Evolutionary conservation across 2,113 vertebrate genomes (phyloP).

Genomic region (Amazona vittata): DNA sequence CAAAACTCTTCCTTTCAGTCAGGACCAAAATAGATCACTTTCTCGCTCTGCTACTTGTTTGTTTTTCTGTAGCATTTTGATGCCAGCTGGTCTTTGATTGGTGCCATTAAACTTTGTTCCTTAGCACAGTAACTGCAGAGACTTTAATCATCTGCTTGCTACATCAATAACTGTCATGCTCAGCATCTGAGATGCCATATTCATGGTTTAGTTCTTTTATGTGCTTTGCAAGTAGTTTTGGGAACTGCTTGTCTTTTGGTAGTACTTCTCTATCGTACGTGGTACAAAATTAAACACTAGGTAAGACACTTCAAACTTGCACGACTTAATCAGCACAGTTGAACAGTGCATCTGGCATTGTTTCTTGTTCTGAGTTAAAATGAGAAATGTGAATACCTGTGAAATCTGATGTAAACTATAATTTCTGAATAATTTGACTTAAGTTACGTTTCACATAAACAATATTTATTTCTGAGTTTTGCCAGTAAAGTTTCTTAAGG

Average conservation of each 20-base stretch:
- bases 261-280: background rate
- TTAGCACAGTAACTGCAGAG: background rate
- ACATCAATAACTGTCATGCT: background rate
- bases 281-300: background rate
- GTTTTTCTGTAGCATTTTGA: constrained; percentile 10
- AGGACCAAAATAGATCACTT: background rate
- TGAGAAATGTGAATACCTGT: background rate
- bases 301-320: background rate
- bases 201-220: background rate
- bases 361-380: background rate
- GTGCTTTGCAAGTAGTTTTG: background rate
- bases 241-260: background rate
- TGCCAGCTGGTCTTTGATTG: constrained; percentile 44
- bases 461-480: background rate
- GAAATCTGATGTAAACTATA: background rate
- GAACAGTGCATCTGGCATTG: background rate
- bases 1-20: background rate
- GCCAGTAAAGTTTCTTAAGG: background rate
- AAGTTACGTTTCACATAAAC: background rate
- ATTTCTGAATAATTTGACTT: background rate
- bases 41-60: background rate
- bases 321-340: background rate
- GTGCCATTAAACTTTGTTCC: background rate
- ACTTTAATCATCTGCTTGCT: background rate
- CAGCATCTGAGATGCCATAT: background rate